phyloP scores from a whole-genome alignment of 2,113 vertebrate genomes.

The Myotis yumanensis region DNA sequence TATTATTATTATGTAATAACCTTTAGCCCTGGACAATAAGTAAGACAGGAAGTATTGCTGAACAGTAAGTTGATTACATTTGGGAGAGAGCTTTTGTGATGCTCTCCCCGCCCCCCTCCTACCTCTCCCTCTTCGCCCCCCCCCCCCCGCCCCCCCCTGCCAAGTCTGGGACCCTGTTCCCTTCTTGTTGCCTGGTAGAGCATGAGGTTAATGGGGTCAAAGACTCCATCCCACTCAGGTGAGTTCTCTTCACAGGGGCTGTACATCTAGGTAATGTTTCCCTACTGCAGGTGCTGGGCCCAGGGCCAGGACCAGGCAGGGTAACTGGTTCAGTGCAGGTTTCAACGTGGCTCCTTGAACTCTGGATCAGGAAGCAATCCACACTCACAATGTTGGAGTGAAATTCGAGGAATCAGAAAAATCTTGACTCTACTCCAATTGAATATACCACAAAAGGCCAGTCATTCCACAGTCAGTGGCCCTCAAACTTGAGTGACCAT shows the following conservation, averaged over 20 bases:
- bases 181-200: background rate
- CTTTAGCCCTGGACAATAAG: background rate
- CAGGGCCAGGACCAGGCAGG: background rate
- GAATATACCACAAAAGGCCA: background rate
- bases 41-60: background rate
- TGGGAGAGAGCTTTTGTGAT: background rate
- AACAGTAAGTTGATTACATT: background rate
- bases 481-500: background rate
- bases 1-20: background rate
- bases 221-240: background rate
- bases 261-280: background rate
- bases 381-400: background rate
- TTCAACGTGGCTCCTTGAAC: background rate
- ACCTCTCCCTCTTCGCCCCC: too few species aligned
- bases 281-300: background rate
- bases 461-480: background rate
- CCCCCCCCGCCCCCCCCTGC: fast-evolving
- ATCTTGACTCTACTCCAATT: background rate
- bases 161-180: background rate
- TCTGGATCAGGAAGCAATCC: background rate
- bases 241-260: background rate
- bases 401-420: background rate
- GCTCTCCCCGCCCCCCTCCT: too few species aligned
- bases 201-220: background rate
- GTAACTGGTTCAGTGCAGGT: background rate